Conservation (phyloP, 2,113 vertebrate genomes). For the Hyperoodon ampullatus region DNA sequence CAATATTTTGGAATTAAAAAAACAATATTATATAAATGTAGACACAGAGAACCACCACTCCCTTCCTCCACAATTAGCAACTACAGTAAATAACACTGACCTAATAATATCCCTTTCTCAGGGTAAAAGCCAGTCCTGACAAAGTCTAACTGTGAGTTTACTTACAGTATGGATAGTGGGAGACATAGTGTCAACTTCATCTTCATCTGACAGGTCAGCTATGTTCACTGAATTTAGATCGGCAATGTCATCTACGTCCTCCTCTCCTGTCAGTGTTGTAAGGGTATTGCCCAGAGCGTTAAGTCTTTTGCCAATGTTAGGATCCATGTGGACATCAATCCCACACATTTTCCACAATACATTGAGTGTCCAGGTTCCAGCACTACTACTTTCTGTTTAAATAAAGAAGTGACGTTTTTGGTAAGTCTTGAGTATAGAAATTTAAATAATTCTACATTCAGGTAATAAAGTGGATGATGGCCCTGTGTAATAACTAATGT, state of each 20-base stretch:
- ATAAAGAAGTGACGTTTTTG: neutral
- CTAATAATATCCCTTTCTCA: neutral
- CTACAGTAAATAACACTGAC: neutral
- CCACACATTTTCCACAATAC: conserved; percentile 99
- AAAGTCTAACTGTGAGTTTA: neutral
- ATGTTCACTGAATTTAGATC: conserved; percentile 95
- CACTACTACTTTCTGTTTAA: conserved; percentile 95
- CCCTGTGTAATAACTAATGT: neutral
- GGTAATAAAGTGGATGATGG: neutral
- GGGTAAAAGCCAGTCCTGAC: neutral
- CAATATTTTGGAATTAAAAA: neutral
- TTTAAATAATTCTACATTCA: neutral
- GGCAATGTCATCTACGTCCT: conserved; percentile 95
- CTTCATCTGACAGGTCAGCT: conserved; percentile 96
- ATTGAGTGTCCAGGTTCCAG: conserved; percentile 98
- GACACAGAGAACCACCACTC: neutral
- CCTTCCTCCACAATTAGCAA: neutral
- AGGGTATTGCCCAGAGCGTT: conserved; percentile 97
- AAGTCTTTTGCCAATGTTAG: conserved; percentile 97
- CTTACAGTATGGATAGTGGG: conserved; percentile 94
- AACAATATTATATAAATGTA: neutral
- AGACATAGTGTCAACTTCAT: conserved; percentile 94
- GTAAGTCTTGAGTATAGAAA: neutral
- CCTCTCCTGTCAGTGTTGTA: conserved; percentile 96
- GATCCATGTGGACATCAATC: conserved; percentile 99